Evolutionary conservation across 2,113 vertebrate genomes (phyloP).

Genomic region (Eira barbara): DNA sequence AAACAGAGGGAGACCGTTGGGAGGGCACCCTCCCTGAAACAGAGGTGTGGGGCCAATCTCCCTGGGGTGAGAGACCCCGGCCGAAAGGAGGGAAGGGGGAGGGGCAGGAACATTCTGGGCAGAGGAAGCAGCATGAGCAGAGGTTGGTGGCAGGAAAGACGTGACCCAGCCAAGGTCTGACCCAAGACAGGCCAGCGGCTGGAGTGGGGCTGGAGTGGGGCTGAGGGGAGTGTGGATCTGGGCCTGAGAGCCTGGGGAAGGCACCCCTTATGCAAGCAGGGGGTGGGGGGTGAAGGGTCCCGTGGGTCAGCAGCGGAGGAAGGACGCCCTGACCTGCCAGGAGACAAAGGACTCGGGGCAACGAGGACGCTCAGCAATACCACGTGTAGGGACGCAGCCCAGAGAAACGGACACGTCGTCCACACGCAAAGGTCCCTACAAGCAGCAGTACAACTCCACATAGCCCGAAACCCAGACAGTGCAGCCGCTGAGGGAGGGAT

Average conservation of each 20-base stretch:
- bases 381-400: not conserved
- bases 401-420: not conserved
- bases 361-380: too few relatives aligned
- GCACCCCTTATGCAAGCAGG: not conserved
- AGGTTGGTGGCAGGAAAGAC: not conserved
- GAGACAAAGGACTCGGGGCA: not conserved
- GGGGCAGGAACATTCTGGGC: too few relatives aligned
- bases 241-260: not conserved
- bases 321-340: not conserved
- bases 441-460: not conserved
- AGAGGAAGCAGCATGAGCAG: not conserved
- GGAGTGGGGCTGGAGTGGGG: not conserved
- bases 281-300: not conserved
- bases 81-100: not conserved
- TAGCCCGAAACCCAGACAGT: not conserved
- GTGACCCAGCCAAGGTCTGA: not conserved
- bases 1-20: not conserved
- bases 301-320: not conserved
- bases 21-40: not conserved
- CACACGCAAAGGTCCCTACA: not conserved
- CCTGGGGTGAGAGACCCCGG: not conserved
- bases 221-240: accelerated
- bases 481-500: not conserved
- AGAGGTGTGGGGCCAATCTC: not conserved
- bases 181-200: not conserved